Conservation (phyloP, 37 sponge, comb jelly and placozoan genomes). For the Beroe ovata region DNA sequence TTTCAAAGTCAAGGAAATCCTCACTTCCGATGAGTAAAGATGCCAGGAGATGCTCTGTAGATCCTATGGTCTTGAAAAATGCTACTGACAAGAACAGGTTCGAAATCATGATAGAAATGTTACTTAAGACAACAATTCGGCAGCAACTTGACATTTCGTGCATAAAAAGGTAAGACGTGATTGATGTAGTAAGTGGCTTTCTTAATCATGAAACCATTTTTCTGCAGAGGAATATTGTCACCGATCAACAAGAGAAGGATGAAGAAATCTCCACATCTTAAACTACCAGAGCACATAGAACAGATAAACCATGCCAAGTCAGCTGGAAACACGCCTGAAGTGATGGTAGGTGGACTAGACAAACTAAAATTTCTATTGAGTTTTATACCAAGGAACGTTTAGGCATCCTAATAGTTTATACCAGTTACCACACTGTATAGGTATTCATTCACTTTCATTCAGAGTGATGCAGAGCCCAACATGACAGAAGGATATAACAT, state of each 20-base stretch:
- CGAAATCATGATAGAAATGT: neutral
- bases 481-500: conserved; percentile 3
- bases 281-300: neutral
- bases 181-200: too few species aligned
- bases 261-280: conserved; percentile 33
- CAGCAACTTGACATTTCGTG: too few species aligned
- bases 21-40: conserved; percentile 2
- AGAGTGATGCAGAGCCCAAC: conserved; percentile 10
- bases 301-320: neutral
- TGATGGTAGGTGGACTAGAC: neutral
- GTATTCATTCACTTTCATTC: neutral
- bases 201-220: too few species aligned
- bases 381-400: too few species aligned
- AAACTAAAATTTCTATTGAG: too few species aligned
- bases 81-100: conserved; percentile 54
- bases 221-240: conserved; percentile 10
- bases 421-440: neutral
- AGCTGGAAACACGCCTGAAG: neutral
- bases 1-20: neutral
- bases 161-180: too few species aligned
- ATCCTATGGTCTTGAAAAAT: conserved; percentile 35
- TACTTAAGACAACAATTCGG: too few species aligned
- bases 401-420: too few species aligned
- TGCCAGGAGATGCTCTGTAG: conserved; percentile 17
- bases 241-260: conserved; percentile 33